Base-by-base conservation (phyloP, 2,888 invertebrate genomes). In the Netelia fuscicornis region DNA sequence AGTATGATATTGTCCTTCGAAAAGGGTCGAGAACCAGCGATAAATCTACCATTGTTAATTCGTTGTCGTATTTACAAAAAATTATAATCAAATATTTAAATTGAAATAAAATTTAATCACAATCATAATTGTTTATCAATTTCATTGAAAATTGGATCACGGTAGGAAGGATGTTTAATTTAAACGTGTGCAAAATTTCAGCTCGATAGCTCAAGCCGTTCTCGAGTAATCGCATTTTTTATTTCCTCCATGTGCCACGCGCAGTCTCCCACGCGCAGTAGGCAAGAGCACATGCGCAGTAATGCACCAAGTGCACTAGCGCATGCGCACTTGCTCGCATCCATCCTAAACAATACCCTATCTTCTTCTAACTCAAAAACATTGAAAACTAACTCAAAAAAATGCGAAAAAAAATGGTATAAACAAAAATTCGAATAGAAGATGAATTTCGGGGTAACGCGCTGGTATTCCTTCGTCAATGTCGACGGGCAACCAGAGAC, bases 131-230 rank as follows among this genome's bases (percentile, higher is more conserved):
- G 1, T 52, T 10, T 13, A n/a, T 11, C 11, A 52, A 52, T 52
- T 52, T n/a, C 5, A 0, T n/a, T 13, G n/a, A 52, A 54, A 54
- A 54, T 6, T 17, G 17, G 3, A 54, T n/a, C 17, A n/a, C n/a
- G 17, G 2, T 5, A 54, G 2, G n/a, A 54, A 6, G 8, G 17
- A 54, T 54, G 54, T 5, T 8, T 54, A n/a, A 1, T 54, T 54
- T 54, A 13, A 37, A 5, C 37, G 10, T 3, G n/a, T n/a, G 8
- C 13, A 54, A n/a, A 54, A n/a, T 54, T 54, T 54, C 54, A 54
- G 54, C 54, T 54, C 54, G 54, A 54, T 54, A 6, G 13, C 54
- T 17, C 54, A 54, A 54, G 54, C n/a, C 54, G n/a, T 54, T 54
- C 54, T 54, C 54, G n/a, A 54, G 54, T 37, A 37, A 37, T 37